Base-by-base conservation (phyloP, 1,140 invertebrate species). In the Luehdorfia chinensis region DNA sequence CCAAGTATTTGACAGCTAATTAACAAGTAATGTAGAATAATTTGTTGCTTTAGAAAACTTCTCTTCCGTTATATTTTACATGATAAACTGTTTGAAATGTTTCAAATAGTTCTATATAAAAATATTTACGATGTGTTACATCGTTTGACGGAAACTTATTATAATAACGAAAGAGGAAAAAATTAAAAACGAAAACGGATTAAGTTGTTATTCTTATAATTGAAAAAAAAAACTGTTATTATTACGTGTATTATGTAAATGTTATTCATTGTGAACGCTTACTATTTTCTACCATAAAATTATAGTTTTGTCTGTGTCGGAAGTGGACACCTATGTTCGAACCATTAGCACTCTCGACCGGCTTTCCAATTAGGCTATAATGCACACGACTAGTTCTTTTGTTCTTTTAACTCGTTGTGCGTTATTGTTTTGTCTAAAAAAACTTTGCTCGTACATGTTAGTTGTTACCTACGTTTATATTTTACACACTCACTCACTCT, bases 1-100 rank as follows among this genome's bases (percentile, higher is more conserved):
- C 37, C 43, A 58, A 61, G 47, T 60, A 58, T 46, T 23, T 55
- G 51, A 65, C 50, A 58, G 37, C 23, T 48, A 44, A 55, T 49
- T 44, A 53, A 44, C 23, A 48, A 43, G 25, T 28, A 43, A 28
- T 16, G 25, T 16, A 28, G 25, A 28, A 30, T 16, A 43, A 12
- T 11, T 30, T 8, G 9, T 30, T 30, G n/a, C 23, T 43, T 43
- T n/a, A n/a, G n/a, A n/a, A n/a, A 28, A 28, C 9, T 28, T 18
- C 14, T 16, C 18, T 30, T 28, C 23, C 39, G 30, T 43, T 12
- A 18, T 30, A n/a, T 13, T 30, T 28, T 16, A 16, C 28, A n/a
- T 16, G n/a, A 9, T 15, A 1, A 14, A 30, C 25, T 16, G 25
- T 28, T 43, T 43, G 9, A 28, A 2, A 11, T 31, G 2, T 31